Percentiles rank a stretch among this genome's conserved stretches.
phyloP scores from a whole-genome alignment of 2,888 invertebrate genomes.

The Mycalesis mineus region DNA sequence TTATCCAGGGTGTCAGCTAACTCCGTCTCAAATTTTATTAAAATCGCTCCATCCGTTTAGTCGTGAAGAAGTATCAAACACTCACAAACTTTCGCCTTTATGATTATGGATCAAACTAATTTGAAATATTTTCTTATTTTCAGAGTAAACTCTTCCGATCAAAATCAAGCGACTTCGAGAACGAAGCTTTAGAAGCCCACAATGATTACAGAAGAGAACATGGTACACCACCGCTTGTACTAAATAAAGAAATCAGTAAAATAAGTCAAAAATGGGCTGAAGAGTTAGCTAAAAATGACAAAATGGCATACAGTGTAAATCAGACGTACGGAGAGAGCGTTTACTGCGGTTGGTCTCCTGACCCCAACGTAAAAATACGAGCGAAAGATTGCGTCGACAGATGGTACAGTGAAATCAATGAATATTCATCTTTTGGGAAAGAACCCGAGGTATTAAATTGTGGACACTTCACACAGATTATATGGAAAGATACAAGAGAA shows the following conservation, averaged over 20 bases:
- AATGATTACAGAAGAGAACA: constrained; percentile 68
- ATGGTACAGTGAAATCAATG: constrained; percentile 88
- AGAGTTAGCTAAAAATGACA: constrained; percentile 80
- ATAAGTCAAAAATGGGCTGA: constrained; percentile 85
- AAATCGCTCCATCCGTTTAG: no score
- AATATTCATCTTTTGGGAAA: constrained; percentile 81
- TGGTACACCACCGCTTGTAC: constrained; percentile 65
- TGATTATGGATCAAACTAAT: no score
- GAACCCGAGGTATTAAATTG: constrained; percentile 82
- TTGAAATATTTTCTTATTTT: constrained; percentile 34
- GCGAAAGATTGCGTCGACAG: constrained; percentile 84
- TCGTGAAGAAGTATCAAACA: no score
- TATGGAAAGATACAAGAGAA: constrained; percentile 87
- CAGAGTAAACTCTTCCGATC: constrained; percentile 67
- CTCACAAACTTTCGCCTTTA: no score
- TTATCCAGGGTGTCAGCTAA: no score
- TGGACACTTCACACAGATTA: constrained; percentile 86
- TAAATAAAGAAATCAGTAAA: constrained; percentile 81
- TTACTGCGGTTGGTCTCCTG: constrained; percentile 83
- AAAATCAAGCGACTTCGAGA: constrained; percentile 62
- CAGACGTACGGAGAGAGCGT: constrained; percentile 84
- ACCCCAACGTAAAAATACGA: constrained; percentile 80
- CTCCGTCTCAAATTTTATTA: no score
- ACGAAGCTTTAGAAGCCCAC: constrained; percentile 63
- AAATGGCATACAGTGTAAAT: constrained; percentile 81